Evolutionary conservation across 2,797 vertebrate genomes (phyloP).

Genomic region (Psittacula echo): DNA sequence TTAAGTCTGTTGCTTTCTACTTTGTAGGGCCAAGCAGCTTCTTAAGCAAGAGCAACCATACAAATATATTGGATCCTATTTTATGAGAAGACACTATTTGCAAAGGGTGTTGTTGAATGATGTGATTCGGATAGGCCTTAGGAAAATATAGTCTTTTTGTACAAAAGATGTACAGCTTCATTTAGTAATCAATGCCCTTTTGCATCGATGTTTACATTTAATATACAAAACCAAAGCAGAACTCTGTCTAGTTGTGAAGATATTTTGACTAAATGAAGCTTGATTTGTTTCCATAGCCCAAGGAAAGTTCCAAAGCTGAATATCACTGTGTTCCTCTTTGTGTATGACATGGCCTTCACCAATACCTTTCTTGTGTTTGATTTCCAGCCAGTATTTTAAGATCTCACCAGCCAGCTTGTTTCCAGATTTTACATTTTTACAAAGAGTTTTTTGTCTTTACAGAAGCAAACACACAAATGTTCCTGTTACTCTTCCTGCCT

Average conservation of each 20-base stretch:
- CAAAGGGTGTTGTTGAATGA: constrained; percentile 42
- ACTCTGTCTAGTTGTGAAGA: constrained; percentile 8
- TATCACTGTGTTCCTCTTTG: constrained; percentile 57
- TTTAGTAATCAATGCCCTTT: background rate
- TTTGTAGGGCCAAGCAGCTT: constrained; percentile 1
- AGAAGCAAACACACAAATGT: constrained; percentile 12
- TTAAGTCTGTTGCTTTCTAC: constrained; percentile 30
- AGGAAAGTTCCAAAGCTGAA: constrained; percentile 51
- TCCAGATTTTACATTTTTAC: constrained; percentile 64
- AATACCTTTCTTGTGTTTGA: constrained; percentile 57
- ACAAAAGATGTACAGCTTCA: background rate
- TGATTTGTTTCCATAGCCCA: constrained; percentile 49
- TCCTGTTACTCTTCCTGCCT: background rate
- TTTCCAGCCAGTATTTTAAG: constrained; percentile 57
- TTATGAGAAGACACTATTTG: constrained; percentile 36
- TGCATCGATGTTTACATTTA: background rate
- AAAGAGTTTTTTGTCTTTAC: constrained; percentile 51
- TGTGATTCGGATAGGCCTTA: background rate
- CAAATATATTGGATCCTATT: background rate
- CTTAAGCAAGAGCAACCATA: background rate
- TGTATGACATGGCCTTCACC: constrained; percentile 47
- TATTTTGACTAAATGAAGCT: constrained; percentile 62
- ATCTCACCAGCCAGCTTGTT: constrained; percentile 18
- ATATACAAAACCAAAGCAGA: constrained; percentile 22
- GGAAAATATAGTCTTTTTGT: background rate